These are phyloP conservation scores for Heterochromis multidens DNA, from an alignment of 2,113 vertebrate genomes.

Conservation along the genomic window DNA sequence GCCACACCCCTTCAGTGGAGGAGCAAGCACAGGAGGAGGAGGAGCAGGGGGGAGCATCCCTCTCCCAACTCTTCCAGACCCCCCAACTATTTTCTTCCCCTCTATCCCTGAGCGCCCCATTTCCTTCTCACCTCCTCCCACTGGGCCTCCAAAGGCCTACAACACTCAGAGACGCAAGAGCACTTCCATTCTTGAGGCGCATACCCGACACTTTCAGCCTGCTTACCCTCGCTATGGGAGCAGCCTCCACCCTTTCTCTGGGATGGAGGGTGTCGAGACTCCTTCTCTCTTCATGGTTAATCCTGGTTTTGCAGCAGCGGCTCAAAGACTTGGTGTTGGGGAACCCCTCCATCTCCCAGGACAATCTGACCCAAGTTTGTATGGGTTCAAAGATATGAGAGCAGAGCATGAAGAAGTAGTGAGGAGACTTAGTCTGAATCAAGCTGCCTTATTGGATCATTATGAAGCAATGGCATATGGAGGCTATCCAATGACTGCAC, in stretches of 20 bases:
- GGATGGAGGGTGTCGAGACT: constrained; percentile 66
- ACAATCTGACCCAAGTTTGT: constrained; percentile 76
- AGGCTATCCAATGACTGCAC: constrained; percentile 71
- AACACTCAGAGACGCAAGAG: constrained; percentile 93
- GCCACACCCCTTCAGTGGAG: constrained; percentile 80
- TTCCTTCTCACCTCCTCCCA: constrained; percentile 95
- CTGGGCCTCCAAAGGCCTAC: constrained; percentile 87
- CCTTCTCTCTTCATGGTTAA: constrained; percentile 69
- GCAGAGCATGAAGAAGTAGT: constrained; percentile 84
- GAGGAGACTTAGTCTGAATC: constrained; percentile 86
- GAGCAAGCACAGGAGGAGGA: constrained; percentile 78
- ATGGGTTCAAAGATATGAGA: constrained; percentile 81
- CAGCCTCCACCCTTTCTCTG: constrained; percentile 82
- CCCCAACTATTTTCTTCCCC: constrained; percentile 86
- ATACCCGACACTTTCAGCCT: constrained; percentile 89
- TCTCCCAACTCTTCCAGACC: constrained; percentile 82
- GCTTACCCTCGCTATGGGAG: constrained; percentile 85
- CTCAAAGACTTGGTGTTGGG: constrained; percentile 80
- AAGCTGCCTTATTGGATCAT: constrained; percentile 81
- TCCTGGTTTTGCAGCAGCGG: constrained; percentile 75
- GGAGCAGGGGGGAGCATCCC: constrained; percentile 70
- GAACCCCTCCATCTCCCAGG: constrained; percentile 82
- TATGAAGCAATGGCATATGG: constrained; percentile 77
- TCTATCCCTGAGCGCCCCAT: constrained; percentile 91
- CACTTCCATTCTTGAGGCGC: constrained; percentile 96